phyloP scores from a whole-genome alignment of 2,888 invertebrate species.

The Steinernema scapterisci region DNA sequence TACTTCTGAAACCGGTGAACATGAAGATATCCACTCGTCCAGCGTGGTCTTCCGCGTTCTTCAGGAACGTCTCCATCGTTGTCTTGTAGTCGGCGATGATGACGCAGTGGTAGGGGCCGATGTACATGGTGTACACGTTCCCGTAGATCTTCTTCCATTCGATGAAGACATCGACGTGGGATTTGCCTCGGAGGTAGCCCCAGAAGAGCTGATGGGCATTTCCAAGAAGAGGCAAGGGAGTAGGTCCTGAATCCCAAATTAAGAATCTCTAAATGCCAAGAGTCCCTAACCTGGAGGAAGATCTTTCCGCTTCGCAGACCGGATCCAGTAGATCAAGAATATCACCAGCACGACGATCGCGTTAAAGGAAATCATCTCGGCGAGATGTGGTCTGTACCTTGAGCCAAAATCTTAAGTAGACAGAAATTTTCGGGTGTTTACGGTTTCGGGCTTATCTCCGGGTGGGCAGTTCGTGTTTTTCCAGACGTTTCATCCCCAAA shows the following conservation, averaged over 20 bases:
- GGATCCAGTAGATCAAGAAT: neutral
- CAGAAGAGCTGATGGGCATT: constrained; percentile 21
- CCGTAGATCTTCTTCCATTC: constrained; percentile 20
- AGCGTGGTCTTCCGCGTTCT: constrained; percentile 12
- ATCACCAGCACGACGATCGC: neutral
- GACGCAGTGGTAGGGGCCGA: constrained; percentile 16
- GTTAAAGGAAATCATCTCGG: neutral
- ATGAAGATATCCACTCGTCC: neutral
- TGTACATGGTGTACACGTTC: constrained; percentile 28
- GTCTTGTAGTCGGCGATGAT: constrained; percentile 24
- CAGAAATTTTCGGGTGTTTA: neutral
- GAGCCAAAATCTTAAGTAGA: neutral
- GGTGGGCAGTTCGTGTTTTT: neutral
- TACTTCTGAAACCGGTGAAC: neutral
- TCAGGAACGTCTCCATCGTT: neutral
- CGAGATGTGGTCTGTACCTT: neutral
- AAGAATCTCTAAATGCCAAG: neutral
- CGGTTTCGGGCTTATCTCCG: neutral
- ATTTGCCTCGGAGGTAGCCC: neutral
- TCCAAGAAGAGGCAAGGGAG: neutral
- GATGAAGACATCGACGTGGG: neutral
- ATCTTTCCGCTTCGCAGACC: neutral
- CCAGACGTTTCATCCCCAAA: neutral
- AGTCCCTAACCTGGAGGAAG: neutral
- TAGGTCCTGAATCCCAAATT: constrained; percentile 2